Conservation (phyloP, 2,888 invertebrate genomes). For the Automeris io region DNA sequence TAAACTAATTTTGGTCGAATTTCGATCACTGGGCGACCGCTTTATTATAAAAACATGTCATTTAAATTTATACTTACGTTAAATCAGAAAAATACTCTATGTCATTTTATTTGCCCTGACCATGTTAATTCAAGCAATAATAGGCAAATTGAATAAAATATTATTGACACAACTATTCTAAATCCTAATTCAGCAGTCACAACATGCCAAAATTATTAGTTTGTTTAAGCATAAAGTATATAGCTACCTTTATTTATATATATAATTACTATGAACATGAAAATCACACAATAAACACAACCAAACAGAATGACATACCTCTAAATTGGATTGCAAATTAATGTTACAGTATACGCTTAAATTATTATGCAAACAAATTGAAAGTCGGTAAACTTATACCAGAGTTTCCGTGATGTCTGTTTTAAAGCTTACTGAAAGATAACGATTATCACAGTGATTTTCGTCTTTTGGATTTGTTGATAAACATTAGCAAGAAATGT, state of each 20-base stretch:
- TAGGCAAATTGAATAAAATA: background rate
- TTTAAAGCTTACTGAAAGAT: constrained; percentile 4
- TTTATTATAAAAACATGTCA: too few species aligned
- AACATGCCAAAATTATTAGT: constrained; percentile 14
- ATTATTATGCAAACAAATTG: constrained; percentile 6
- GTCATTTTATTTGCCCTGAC: too few species aligned
- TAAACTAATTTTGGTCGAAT: too few species aligned
- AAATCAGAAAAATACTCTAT: too few species aligned
- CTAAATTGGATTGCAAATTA: constrained; percentile 6
- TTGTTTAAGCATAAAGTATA: constrained; percentile 19
- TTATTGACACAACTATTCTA: background rate
- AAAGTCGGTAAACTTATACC: constrained; percentile 8
- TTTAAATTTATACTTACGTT: too few species aligned
- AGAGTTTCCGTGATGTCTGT: constrained; percentile 18
- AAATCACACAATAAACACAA: constrained; percentile 30
- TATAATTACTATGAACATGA: constrained; percentile 28
- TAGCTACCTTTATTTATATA: constrained; percentile 24
- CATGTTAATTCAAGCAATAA: too few species aligned
- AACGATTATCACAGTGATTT: background rate
- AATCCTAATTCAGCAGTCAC: constrained; percentile 1
- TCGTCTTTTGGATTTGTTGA: too few species aligned
- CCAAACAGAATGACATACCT: constrained; percentile 14
- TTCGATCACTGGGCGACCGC: too few species aligned
- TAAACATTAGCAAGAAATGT: too few species aligned
- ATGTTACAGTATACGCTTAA: constrained; percentile 6